Evolutionary conservation across 2,888 invertebrate species (phyloP).

Genomic region (Gastracanthus pulcherrimus): DNA sequence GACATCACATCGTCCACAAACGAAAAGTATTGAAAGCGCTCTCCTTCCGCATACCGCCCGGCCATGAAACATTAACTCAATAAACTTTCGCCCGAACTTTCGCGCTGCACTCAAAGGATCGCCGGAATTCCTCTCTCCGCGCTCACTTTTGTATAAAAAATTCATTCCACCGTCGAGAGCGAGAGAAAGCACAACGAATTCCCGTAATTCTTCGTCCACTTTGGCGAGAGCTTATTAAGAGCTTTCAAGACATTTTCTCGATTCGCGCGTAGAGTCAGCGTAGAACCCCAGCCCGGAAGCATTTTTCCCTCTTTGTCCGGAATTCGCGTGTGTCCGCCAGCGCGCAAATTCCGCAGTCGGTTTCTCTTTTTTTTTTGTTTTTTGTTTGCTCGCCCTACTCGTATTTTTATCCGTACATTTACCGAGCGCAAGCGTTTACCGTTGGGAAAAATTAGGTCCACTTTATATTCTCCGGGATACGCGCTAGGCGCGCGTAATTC

Average conservation of each 20-base stretch:
- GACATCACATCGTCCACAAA: too few relatives aligned
- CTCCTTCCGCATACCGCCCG: too few relatives aligned
- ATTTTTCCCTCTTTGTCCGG: not conserved
- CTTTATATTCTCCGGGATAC: constrained; percentile 15
- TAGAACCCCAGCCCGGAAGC: not conserved
- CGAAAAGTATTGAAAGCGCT: too few relatives aligned
- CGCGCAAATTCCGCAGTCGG: not conserved
- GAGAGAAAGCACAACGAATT: constrained; percentile 15
- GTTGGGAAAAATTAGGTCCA: constrained; percentile 36
- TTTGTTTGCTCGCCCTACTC: too few relatives aligned
- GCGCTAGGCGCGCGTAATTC: not conserved
- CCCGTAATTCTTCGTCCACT: constrained; percentile 12
- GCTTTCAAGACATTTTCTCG: too few relatives aligned
- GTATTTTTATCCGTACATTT: not conserved
- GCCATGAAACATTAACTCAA: constrained; percentile 9
- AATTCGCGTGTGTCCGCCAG: not conserved
- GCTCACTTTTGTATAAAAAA: not conserved
- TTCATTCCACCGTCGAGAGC: not conserved
- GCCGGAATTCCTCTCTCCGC: not conserved
- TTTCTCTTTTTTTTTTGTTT: too few relatives aligned
- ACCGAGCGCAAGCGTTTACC: too few relatives aligned
- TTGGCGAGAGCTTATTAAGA: not conserved
- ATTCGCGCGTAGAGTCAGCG: not conserved
- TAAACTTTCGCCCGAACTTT: not conserved
- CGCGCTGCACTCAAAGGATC: not conserved